Percentiles rank a stretch among this genome's conserved stretches.
phyloP scores from a whole-genome alignment of 2,113 vertebrate species.

The Crotalus horridus region DNA sequence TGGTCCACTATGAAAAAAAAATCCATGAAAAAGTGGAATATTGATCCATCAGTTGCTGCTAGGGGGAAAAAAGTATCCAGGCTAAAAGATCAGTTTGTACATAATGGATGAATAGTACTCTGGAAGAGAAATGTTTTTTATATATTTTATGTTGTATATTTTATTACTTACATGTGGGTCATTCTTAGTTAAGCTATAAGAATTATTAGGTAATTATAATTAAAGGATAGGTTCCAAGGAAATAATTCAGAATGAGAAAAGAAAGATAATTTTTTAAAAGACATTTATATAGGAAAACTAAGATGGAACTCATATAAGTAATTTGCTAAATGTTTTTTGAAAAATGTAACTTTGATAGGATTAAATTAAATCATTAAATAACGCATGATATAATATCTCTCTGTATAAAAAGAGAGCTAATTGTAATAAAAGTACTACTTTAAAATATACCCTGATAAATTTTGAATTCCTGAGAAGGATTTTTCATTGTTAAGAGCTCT shows the following conservation, averaged over 20 bases:
- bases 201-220: not conserved
- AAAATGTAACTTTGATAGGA: not conserved
- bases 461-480: not conserved
- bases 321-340: not conserved
- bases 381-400: not conserved
- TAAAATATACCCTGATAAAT: not conserved
- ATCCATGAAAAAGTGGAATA: not conserved
- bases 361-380: not conserved
- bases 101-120: not conserved
- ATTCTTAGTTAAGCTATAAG: not conserved
- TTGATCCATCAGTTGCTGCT: not conserved
- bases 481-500: not conserved
- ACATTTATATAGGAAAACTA: not conserved
- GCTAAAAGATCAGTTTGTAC: not conserved
- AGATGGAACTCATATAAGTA: not conserved
- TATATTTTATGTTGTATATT: not conserved
- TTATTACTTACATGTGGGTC: not conserved
- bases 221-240: not conserved
- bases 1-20: not conserved
- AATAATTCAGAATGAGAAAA: not conserved
- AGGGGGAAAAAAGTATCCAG: not conserved
- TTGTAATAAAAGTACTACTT: not conserved
- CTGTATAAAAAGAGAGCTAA: not conserved
- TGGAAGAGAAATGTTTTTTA: not conserved
- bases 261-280: not conserved